Evolutionary conservation across 2,888 invertebrate species (phyloP), one percentile per base, ranked within the genome.

Genomic region (Erannis defoliaria): DNA sequence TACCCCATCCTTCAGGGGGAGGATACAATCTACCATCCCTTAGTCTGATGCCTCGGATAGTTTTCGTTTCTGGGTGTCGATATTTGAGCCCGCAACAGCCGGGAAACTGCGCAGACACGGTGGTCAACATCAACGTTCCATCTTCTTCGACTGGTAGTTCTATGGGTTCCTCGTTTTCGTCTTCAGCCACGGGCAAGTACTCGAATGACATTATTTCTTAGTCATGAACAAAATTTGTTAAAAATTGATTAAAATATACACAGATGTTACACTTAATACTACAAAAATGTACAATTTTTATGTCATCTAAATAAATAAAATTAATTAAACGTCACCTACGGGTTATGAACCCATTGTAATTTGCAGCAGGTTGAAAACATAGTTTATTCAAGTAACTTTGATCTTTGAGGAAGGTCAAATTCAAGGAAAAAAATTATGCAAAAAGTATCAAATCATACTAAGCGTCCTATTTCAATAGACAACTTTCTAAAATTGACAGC

Each of bases 81-180:
- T 98, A 99, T 93, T 99, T 99, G 63, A 99, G 94, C 37, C 99
- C 99, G 88, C 98, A 98, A 71, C 96, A 95, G 68, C 99, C 99
- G 70, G 99, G 99, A 93, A 98, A 99, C 90, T 99, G 99, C 68
- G 98, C 99, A 75, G 98, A 96, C 71, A 99, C 94, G 43, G 99
- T 99, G 65, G 98, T 97, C 84, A 99, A 94, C 80, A 98, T 94
- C 77, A 99, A 93, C 50, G 98, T 98, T 74, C 97, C 97, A 94
- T 99, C 99, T 84, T 98, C 98, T 93, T 99, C 99, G 66, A 97
- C 96, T 62, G 99, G 99, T 81, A 99, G 94, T 94, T 99, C 99
- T 90, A 99, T 98, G 72, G 98, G 97, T 92, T 99, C 99, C 85
- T 98, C 98, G 80, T 97, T 97, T 94, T 99, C 99, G 82, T 99